Evolutionary conservation across 2,797 vertebrate species (phyloP).

Genomic region (Sphenopsis melanotis): DNA sequence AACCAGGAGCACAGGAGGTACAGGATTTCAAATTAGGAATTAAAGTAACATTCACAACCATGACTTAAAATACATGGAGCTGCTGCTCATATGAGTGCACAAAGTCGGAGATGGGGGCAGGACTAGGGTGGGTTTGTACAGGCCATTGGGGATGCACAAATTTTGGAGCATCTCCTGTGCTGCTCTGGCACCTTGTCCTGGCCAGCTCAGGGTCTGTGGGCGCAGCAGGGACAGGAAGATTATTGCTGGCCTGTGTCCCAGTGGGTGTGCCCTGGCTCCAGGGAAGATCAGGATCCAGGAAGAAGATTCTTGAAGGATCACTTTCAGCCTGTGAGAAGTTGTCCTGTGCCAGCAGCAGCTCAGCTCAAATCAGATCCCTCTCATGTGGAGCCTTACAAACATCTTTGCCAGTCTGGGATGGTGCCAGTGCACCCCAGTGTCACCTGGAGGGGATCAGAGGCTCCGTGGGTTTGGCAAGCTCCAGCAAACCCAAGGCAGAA

Average conservation of each 20-base stretch:
- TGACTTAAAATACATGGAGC: not conserved
- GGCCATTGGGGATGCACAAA: not conserved
- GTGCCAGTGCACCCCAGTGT: not conserved
- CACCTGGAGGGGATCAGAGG: too few species aligned
- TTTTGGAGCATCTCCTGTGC: not conserved
- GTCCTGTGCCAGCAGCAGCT: not conserved
- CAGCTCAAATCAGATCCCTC: rapidly evolving
- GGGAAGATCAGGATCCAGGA: not conserved
- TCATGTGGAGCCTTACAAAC: not conserved
- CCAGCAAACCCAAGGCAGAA: not conserved
- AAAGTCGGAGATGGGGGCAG: not conserved
- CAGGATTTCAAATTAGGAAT: not conserved
- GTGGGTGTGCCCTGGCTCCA: not conserved
- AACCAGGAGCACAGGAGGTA: not conserved
- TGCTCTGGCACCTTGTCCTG: not conserved
- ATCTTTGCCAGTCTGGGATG: not conserved
- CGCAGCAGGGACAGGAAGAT: not conserved
- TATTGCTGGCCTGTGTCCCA: not conserved
- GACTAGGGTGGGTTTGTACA: not conserved
- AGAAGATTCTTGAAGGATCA: not conserved
- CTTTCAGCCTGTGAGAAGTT: not conserved
- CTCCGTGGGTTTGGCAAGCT: not conserved
- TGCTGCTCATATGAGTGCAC: not conserved
- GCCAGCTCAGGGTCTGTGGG: not conserved
- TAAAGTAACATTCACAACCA: not conserved